phyloP scores from a whole-genome alignment of 2,113 vertebrate species.

The Platanista minor region DNA sequence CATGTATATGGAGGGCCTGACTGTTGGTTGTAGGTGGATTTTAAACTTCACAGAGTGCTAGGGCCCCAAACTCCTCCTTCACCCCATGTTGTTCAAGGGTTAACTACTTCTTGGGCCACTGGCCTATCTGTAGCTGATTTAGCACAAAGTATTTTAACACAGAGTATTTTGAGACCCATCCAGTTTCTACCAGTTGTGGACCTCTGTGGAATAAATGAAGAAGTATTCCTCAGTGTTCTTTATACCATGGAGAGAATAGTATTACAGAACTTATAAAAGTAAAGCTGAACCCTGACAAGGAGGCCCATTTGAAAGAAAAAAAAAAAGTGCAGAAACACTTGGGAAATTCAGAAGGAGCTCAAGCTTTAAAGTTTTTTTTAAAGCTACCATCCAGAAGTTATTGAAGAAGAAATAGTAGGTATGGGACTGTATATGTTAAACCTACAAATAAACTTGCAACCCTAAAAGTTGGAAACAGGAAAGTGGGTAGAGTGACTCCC shows the following conservation, averaged over 20 bases:
- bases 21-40: not conserved
- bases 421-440: constrained; percentile 67
- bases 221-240: constrained; percentile 90
- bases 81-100: not conserved
- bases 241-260: constrained; percentile 84
- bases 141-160: constrained; percentile 87
- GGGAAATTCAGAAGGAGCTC: constrained; percentile 91
- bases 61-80: not conserved
- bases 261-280: constrained; percentile 88
- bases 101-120: constrained; percentile 86
- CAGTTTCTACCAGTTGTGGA: constrained; percentile 90
- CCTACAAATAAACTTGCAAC: constrained; percentile 63
- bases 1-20: not conserved
- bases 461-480: constrained; percentile 52
- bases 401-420: constrained; percentile 26
- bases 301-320: constrained; percentile 80
- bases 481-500: not conserved
- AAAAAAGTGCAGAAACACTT: constrained; percentile 84
- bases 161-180: constrained; percentile 88
- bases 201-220: constrained; percentile 87
- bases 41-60: no score
- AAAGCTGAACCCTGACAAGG: constrained; percentile 87
- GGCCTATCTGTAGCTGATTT: constrained; percentile 91
- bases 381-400: not conserved
- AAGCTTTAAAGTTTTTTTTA: constrained; percentile 78